Evolutionary conservation across 2,113 vertebrate genomes (phyloP).

Genomic region (Trachemys scripta): DNA sequence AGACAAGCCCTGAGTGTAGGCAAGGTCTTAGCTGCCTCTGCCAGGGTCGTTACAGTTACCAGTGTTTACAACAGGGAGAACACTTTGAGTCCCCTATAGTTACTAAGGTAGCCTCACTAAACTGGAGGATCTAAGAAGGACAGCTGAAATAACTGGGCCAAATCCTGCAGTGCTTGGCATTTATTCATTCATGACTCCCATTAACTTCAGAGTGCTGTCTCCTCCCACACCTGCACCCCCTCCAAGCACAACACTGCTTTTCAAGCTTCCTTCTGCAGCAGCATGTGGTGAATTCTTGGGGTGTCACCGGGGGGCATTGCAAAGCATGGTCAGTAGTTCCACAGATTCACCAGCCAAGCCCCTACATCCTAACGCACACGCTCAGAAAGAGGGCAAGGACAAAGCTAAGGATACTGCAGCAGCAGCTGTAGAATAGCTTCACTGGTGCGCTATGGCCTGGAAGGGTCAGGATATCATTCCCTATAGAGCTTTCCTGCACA

Average conservation of each 20-base stretch:
- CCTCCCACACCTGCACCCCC: not conserved
- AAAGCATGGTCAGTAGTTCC: not conserved
- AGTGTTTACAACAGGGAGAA: not conserved
- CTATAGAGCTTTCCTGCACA: not conserved
- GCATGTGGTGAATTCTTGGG: not conserved
- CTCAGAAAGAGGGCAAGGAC: not conserved
- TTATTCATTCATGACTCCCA: not conserved
- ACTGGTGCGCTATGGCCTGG: not conserved
- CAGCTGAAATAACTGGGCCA: not conserved
- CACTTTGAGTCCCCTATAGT: not conserved
- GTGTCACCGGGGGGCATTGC: not conserved
- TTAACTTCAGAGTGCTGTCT: not conserved
- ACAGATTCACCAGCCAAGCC: not conserved
- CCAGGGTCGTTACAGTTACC: not conserved
- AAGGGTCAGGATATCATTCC: not conserved
- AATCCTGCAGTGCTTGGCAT: not conserved
- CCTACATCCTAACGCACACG: not conserved
- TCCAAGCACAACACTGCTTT: not conserved
- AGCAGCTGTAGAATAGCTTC: not conserved
- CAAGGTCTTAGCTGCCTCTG: not conserved
- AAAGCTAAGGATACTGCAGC: not conserved
- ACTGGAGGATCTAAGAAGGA: not conserved
- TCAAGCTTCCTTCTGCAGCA: not conserved
- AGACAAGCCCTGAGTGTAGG: not conserved
- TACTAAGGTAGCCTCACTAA: too few species aligned